Percentiles rank a stretch among this genome's conserved stretches.
These are phyloP conservation scores for Scaptomyza montana DNA, from an alignment of 1,140 invertebrate species.

Conservation along the genomic window DNA sequence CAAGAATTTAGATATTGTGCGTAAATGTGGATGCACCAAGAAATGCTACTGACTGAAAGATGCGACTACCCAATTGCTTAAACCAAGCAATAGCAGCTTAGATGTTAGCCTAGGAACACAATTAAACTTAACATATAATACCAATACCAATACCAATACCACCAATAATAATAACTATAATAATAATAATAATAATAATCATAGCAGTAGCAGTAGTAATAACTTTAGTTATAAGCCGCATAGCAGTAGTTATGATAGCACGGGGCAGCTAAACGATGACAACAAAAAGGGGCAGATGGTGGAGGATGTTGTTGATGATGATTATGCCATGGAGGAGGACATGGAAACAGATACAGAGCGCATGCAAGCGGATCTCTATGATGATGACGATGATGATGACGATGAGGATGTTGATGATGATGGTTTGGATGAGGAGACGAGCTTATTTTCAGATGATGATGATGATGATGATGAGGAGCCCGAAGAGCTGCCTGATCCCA, in stretches of 20 bases:
- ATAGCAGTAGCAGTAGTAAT: conserved; percentile 64
- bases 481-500: conserved; percentile 61
- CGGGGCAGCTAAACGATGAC: conserved; percentile 35
- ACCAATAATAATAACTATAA: conserved; percentile 36
- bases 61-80: conserved; percentile 84
- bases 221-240: conserved; percentile 63
- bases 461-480: conserved; percentile 44
- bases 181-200: conserved; percentile 34
- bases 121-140: conserved; percentile 77
- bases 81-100: conserved; percentile 81
- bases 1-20: conserved; percentile 97
- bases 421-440: conserved; percentile 54
- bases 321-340: conserved; percentile 70
- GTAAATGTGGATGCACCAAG: conserved; percentile 95
- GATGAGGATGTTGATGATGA: conserved; percentile 69
- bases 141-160: conserved; percentile 44
- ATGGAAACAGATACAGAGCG: conserved; percentile 55
- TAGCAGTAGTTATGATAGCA: conserved; percentile 63
- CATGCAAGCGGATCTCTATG: conserved; percentile 79
- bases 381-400: conserved; percentile 65
- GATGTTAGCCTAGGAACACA: conserved; percentile 83
- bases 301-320: conserved; percentile 24
- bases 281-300: conserved; percentile 14
- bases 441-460: conserved; percentile 30
- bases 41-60: conserved; percentile 89